Base-by-base conservation (phyloP, 2,797 vertebrate species). In the Esox masquinongy region DNA sequence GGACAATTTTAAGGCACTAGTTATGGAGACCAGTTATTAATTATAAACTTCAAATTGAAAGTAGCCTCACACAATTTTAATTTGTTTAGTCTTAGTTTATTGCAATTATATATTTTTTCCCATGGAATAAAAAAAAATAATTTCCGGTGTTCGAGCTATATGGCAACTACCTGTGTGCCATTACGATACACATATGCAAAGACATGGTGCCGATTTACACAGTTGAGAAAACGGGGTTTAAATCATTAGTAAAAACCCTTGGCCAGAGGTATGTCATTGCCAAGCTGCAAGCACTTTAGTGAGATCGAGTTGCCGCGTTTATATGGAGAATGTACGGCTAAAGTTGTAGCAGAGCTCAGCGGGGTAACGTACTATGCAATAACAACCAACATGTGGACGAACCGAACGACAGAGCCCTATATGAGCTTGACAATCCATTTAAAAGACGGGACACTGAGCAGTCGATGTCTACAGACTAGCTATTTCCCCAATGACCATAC, bases 401-500 rank as follows among this genome's bases (percentile, higher is more conserved):
- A 71, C 77, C 22, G 51, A 77, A 68, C 70, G n/a, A 74, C 72
- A 68, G 47, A 78, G 24, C 19, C 31, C 29, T 77, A 73, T n/a
- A 68, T 73, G 61, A 77, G 71, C 31, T 9, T 73, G 47, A 73
- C 43, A 5, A 50, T 67, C 8, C 64, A 75, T n/a, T 68, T 64
- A 39, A 22, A n/a, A 34, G 70, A 68, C 63, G 68, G 63, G 76
- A 77, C 29, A 68, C 70, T 43, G 68, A 22, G 68, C 36, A 61
- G 51, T 29, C 51, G 53, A 5, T 72, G 72, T 68, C 56, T 73
- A 59, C 70, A 73, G 70, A 77, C 61, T 22, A 26, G 36, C 36
- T 77, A 73, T 49, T 77, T 77, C 29, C 76, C 76, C 14, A 61
- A 78, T 26, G 71, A 74, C 49, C 76, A 77, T 47, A 73, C 31